Conservation (phyloP, 2,113 vertebrate species). For the Platichthys stellatus region DNA sequence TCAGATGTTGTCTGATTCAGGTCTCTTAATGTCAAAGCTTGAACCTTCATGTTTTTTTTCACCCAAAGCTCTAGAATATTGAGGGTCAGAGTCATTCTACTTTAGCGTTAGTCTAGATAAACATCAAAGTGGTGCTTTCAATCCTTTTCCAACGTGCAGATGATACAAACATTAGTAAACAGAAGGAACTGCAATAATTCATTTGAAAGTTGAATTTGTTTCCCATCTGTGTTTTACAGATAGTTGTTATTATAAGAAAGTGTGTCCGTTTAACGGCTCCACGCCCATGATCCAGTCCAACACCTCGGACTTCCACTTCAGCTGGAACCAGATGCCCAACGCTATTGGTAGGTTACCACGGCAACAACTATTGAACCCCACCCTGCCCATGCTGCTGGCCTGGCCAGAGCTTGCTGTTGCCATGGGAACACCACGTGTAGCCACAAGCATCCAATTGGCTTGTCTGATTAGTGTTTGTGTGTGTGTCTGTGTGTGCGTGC, state of each 20-base stretch:
- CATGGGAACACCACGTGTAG: slow-evolving; percentile 64
- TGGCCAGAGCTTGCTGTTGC: slow-evolving; percentile 57
- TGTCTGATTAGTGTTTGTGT: slow-evolving; percentile 20
- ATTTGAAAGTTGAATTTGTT: slow-evolving; percentile 1
- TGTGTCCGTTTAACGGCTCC: slow-evolving; percentile 93
- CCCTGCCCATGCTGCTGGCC: slow-evolving; percentile 39
- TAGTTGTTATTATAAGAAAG: slow-evolving; percentile 95
- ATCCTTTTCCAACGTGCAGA: background rate
- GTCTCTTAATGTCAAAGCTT: slow-evolving; percentile 21
- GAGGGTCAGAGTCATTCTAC: background rate
- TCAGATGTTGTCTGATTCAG: slow-evolving; percentile 31
- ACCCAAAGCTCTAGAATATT: slow-evolving; percentile 13
- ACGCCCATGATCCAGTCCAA: slow-evolving; percentile 94
- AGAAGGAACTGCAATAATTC: background rate
- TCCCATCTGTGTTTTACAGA: slow-evolving; percentile 79
- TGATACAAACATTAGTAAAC: background rate
- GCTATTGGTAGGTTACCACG: slow-evolving; percentile 88
- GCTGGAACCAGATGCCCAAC: slow-evolving; percentile 98
- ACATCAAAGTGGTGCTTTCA: background rate
- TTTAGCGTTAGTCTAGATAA: background rate
- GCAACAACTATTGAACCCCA: slow-evolving; percentile 51
- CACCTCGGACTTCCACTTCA: slow-evolving; percentile 96
- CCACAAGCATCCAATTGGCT: slow-evolving; percentile 33
- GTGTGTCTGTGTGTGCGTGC: background rate
- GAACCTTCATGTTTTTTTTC: slow-evolving; percentile 8